Percentiles rank a stretch among this genome's conserved stretches.
These are phyloP conservation scores for Todus mexicanus DNA, from an alignment of 2,797 vertebrate species.

Conservation along the genomic window DNA sequence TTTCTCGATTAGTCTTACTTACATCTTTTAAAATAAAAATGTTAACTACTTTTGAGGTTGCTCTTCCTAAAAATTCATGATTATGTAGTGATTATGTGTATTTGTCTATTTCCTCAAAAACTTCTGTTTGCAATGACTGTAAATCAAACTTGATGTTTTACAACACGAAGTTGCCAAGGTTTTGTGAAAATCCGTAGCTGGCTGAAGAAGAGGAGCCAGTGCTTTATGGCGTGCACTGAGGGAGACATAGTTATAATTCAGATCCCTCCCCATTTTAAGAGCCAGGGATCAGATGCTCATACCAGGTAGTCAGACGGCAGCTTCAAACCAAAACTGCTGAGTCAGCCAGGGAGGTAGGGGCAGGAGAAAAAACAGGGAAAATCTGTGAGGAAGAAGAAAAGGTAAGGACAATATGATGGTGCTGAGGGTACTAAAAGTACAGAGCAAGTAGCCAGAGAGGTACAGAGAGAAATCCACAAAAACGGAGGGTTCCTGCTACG, in stretches of 20 bases:
- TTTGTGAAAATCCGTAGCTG: neutral
- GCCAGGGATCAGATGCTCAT: neutral
- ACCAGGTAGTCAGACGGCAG: too few relatives aligned
- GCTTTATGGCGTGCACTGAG: rapidly evolving
- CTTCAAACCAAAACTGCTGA: neutral
- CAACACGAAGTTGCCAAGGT: neutral
- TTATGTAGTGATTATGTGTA: neutral
- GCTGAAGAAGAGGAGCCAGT: neutral
- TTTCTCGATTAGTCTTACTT: neutral
- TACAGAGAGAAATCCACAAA: neutral
- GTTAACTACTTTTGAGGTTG: neutral
- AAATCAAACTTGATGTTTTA: neutral
- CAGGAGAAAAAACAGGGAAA: neutral
- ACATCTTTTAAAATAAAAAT: neutral
- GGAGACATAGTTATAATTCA: neutral
- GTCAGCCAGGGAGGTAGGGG: too few relatives aligned
- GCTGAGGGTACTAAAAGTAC: neutral
- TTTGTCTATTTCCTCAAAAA: neutral
- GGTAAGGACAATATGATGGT: too few relatives aligned
- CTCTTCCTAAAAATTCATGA: neutral
- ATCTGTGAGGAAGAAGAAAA: neutral
- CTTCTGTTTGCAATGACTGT: neutral
- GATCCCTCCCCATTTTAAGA: neutral
- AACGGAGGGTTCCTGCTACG: neutral
- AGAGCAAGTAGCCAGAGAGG: neutral